Evolutionary conservation across 2,797 vertebrate genomes (phyloP).

Genomic region (Gila robusta): DNA sequence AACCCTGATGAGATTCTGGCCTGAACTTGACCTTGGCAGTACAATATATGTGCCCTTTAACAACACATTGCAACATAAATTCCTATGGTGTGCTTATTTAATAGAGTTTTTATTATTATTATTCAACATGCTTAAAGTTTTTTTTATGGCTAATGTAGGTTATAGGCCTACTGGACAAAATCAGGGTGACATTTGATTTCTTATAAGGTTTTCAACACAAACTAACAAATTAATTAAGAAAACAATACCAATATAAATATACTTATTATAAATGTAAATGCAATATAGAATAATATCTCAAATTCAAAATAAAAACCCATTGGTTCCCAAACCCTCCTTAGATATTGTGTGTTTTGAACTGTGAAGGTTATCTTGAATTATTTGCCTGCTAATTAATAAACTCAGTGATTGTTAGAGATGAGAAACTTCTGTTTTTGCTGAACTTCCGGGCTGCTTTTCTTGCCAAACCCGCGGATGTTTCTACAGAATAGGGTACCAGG

Average conservation of each 20-base stretch:
- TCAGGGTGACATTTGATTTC: no score
- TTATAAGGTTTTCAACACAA: not conserved
- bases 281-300: not conserved
- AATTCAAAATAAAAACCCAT: not conserved
- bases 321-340: not conserved
- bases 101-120: not conserved
- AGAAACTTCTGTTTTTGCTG: constrained; percentile 5
- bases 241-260: not conserved
- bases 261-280: not conserved
- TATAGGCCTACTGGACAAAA: not conserved
- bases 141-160: no score
- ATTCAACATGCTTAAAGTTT: not conserved
- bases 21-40: constrained; percentile 80
- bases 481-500: constrained; percentile 78
- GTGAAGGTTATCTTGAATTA: not conserved
- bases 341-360: not conserved
- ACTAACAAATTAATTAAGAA: not conserved
- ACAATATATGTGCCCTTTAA: not conserved
- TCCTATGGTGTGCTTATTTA: not conserved
- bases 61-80: not conserved
- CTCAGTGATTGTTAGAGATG: constrained; percentile 48
- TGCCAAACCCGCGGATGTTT: constrained; percentile 52
- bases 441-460: constrained; percentile 18
- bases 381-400: constrained; percentile 3
- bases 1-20: constrained; percentile 68